Base-by-base conservation (phyloP, 2,113 vertebrate genomes). In the Guaruba guarouba region DNA sequence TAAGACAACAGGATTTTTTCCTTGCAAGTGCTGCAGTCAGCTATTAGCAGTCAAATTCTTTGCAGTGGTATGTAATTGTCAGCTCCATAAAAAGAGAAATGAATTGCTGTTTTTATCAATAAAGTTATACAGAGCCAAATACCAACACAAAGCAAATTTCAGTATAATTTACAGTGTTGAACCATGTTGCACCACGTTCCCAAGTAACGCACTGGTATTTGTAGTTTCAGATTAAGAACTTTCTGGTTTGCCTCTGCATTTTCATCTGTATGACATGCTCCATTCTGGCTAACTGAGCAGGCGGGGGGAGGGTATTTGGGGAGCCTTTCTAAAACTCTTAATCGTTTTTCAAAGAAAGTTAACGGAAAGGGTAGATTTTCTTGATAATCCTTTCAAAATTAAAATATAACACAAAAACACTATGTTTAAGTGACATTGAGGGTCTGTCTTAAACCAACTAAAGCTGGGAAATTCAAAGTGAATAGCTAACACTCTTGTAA, bases 331-430 rank as follows among this genome's bases (percentile, higher is more conserved):
- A 95, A 97, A 97, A 98, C 83, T 79, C 90, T 82, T 95, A 96
- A 96, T 96, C 87, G 1, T 91, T 97, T 98, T 98, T 98, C 97
- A 95, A 97, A 98, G 96, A 89, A 95, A 95, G 82, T 97, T 97
- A 97, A 97, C 85, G 96, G 97, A 98, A 98, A 95, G 88, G 77
- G 96, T 97, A 98, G 97, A 96, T 96, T 97, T 97, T 95, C 95
- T 49, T 95, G 83, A 98, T 98, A 97, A 98, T 98, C 97, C 98
- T 96, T 97, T 98, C 97, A 98, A 98, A 98, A 97, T 98, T 97
- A 97, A 94, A 96, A 94, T 97, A 76, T 95, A 97, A 90, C 86
- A 96, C 80, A 95, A 95, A 97, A 95, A 23, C 94, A 91, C 93
- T 93, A 95, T 95, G 92, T 97, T 96, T 98, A 98, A 97, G 87